Base-by-base conservation (phyloP, 2,888 invertebrate species). In the Thymelicus sylvestris region DNA sequence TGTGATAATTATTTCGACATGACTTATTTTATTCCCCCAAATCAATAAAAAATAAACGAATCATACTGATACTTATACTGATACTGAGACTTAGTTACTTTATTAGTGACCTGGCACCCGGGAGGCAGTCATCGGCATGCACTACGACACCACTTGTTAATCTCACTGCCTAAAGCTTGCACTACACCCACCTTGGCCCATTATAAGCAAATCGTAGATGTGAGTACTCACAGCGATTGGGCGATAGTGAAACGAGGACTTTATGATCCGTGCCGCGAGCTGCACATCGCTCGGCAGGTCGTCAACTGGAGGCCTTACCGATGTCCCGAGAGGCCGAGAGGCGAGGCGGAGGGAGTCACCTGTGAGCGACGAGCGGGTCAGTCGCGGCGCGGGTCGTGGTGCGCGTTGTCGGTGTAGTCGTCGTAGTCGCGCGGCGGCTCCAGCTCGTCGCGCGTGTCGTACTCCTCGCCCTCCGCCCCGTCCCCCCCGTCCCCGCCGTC, bases 381-480 rank as follows among this genome's bases (percentile, higher is more conserved):
- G 89, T 91, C 90, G 81, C 82, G 88, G 79, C 82, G 87, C 71
- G 77, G 84, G 75, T 88, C 78, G 79, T 81, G 85, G 79, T 89
- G 89, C 79, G 90, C 85, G 86, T 92, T 91, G 85, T 92, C 92
- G 62, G 83, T 83, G 87, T 93, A 92, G 86, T 92, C 92, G 80
- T 92, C 91, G 84, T 92, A 92, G 82, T 92, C 89, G 72, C 87
- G 86, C 78, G 86, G 81, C 75, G 85, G 79, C 71, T 88, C 90
- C 7, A 86, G 85, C 74, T 90, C 90, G 78, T 87, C 80, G 52
- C 80, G 87, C 52, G 76, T 81, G 73, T 81, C 87, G 66, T 76
- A 80, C 50, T 81, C 82, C 55, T 75, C 84, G 47, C 77, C 84
- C 50, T 81, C 82, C 55, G 75, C 84, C 44, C 77, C 84, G 41